Percentiles rank a stretch among this genome's conserved stretches.
phyloP scores from a whole-genome alignment of 2,888 invertebrate genomes.

The Thereva unica region DNA sequence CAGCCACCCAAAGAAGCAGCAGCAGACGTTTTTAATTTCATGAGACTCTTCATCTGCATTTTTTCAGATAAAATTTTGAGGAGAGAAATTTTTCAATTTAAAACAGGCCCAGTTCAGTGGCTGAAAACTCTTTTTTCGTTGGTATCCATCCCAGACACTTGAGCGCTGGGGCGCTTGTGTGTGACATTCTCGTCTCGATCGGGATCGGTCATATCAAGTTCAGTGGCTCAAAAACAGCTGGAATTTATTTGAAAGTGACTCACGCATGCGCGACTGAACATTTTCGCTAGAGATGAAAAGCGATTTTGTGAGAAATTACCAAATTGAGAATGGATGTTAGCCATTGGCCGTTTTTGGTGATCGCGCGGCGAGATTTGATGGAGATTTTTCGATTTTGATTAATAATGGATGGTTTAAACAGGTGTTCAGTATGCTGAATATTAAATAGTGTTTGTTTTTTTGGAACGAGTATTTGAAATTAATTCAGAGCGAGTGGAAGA shows the following conservation, averaged over 20 bases:
- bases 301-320: slow-evolving; percentile 11
- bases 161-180: neutral
- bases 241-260: slow-evolving; percentile 9
- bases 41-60: slow-evolving; percentile 14
- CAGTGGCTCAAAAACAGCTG: neutral
- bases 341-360: too few species aligned
- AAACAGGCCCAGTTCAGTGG: slow-evolving; percentile 10
- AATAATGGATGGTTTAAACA: too few species aligned
- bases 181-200: too few species aligned
- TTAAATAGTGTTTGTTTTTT: too few species aligned
- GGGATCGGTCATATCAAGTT: slow-evolving; percentile 3
- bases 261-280: slow-evolving; percentile 24
- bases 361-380: too few species aligned
- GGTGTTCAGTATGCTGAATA: too few species aligned
- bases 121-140: neutral
- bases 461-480: too few species aligned
- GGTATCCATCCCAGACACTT: neutral
- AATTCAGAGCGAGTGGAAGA: too few species aligned
- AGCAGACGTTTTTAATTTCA: slow-evolving; percentile 10
- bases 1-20: too few species aligned
- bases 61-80: slow-evolving; percentile 25
- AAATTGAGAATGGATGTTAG: neutral
- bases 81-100: slow-evolving; percentile 27
- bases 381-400: too few species aligned
- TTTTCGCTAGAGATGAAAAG: slow-evolving; percentile 7